These are phyloP conservation scores for Oenanthe oenanthe DNA, from an alignment of 2,113 vertebrate genomes.

Conservation along the genomic window DNA sequence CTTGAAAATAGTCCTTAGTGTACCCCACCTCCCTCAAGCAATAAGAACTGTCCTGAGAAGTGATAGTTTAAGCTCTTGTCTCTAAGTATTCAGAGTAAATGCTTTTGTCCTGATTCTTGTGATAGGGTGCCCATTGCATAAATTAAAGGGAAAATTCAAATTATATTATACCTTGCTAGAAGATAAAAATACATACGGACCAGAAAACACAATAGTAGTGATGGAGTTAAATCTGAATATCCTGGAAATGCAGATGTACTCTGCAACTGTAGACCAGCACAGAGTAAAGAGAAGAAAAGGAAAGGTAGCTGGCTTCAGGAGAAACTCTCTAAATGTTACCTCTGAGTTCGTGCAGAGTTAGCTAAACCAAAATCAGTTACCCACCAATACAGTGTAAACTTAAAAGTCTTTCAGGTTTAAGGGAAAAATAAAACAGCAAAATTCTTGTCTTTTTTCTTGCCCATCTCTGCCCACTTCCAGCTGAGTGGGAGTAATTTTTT, in stretches of 20 bases:
- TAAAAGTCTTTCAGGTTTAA: not conserved
- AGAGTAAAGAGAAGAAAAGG: not conserved
- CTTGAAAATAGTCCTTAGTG: not conserved
- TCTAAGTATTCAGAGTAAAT: not conserved
- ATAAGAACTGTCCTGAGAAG: not conserved
- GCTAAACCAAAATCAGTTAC: not conserved
- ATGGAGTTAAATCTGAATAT: not conserved
- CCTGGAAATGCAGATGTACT: not conserved
- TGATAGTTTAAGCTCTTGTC: not conserved
- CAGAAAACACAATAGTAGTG: not conserved
- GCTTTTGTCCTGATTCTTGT: not conserved
- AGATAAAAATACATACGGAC: not conserved
- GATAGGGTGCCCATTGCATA: rapidly evolving
- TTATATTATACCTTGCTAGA: not conserved
- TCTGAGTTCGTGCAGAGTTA: not conserved
- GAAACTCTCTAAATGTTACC: not conserved
- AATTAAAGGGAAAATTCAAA: not conserved
- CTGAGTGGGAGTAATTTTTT: not conserved
- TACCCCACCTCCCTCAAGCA: not conserved
- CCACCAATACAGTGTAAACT: not conserved
- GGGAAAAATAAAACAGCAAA: rapidly evolving
- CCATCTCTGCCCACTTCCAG: not conserved
- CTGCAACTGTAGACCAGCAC: not conserved
- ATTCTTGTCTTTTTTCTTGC: rapidly evolving
- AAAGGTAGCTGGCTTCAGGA: not conserved